phyloP scores from a whole-genome alignment of 2,113 vertebrate genomes.

The human (Homo sapiens) region DNA sequence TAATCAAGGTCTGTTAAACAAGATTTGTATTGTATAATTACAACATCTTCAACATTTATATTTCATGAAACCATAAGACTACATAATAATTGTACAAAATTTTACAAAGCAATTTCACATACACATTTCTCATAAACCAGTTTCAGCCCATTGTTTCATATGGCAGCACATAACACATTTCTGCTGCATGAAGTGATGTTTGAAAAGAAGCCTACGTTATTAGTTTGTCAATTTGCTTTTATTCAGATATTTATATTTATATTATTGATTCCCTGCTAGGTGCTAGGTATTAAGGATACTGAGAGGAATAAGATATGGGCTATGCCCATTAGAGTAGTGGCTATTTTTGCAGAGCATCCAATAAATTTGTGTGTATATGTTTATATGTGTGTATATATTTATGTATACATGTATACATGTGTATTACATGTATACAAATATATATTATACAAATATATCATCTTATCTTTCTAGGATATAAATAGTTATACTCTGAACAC shows the following conservation, averaged over 20 bases:
- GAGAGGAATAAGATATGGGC: neutral
- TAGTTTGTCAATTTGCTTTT: neutral
- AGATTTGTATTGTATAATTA: neutral
- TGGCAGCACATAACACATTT: neutral
- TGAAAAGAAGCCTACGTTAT: neutral
- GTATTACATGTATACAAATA: too few relatives aligned
- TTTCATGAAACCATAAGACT: neutral
- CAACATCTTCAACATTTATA: neutral
- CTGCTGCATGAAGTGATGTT: neutral
- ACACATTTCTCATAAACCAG: neutral
- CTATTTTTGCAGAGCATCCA: neutral
- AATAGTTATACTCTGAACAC: neutral
- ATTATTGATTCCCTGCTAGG: neutral
- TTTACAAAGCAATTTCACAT: neutral
- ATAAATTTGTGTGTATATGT: neutral
- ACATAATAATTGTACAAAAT: neutral
- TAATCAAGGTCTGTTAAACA: slow-evolving; percentile 9
- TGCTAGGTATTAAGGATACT: neutral
- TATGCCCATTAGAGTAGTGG: neutral
- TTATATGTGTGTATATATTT: neutral
- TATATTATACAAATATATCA: neutral
- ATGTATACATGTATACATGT: neutral
- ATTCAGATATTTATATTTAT: neutral
- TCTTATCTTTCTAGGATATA: neutral
- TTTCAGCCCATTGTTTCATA: neutral